These are phyloP conservation scores for Ctena decussata DNA, from an alignment of 2,888 invertebrate genomes.

Conservation along the genomic window DNA sequence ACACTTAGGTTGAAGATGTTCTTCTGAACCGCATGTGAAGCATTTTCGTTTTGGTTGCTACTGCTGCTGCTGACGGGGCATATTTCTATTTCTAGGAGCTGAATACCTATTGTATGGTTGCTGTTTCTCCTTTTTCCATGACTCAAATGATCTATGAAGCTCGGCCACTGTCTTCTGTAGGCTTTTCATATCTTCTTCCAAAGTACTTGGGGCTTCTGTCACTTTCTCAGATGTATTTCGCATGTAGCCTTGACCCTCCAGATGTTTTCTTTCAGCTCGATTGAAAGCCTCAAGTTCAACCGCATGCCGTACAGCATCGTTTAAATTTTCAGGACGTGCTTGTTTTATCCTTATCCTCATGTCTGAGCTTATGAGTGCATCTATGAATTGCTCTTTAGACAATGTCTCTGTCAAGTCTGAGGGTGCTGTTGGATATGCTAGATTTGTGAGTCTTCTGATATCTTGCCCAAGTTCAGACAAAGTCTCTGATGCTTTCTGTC, in stretches of 20 bases:
- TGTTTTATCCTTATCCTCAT: neutral
- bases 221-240: neutral
- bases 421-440: conserved; percentile 12
- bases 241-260: conserved; percentile 6
- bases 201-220: neutral
- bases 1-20: neutral
- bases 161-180: too few species aligned
- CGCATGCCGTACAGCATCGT: too few species aligned
- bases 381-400: too few species aligned
- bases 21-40: too few species aligned
- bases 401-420: too few species aligned
- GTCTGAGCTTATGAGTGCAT: neutral
- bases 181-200: neutral
- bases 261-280: conserved; percentile 4
- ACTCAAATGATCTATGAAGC: neutral
- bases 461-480: conserved; percentile 8
- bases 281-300: too few species aligned
- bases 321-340: neutral
- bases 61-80: too few species aligned
- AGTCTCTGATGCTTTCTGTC: neutral
- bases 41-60: too few species aligned
- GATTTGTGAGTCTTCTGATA: neutral
- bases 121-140: neutral
- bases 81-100: too few species aligned
- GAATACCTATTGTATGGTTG: too few species aligned